Conservation (phyloP, 2,888 invertebrate genomes). For the Rhyacophila evoluta region DNA sequence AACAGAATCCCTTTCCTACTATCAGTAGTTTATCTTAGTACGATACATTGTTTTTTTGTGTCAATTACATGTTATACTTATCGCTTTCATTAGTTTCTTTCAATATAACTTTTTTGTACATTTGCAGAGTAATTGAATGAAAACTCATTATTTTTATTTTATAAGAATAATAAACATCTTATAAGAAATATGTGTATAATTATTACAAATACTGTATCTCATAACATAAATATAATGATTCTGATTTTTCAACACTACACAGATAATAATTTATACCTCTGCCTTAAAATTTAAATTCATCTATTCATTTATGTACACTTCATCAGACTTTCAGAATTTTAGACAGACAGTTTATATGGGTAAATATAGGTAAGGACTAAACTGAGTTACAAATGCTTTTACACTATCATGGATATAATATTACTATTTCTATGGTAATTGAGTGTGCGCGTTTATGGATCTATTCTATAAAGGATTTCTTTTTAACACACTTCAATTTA, state of each 20-base stretch:
- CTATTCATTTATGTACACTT: constrained; percentile 51
- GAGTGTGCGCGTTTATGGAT: constrained; percentile 35
- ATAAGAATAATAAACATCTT: constrained; percentile 49
- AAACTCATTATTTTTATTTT: constrained; percentile 35
- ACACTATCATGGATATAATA: constrained; percentile 5
- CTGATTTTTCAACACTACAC: constrained; percentile 53
- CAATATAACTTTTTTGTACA: background rate
- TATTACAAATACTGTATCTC: constrained; percentile 51
- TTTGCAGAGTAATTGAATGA: constrained; percentile 30
- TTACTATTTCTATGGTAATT: background rate
- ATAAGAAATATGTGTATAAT: constrained; percentile 50
- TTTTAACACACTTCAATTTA: constrained; percentile 32
- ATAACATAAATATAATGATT: constrained; percentile 50
- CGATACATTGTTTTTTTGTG: constrained; percentile 2
- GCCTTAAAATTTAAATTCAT: constrained; percentile 39
- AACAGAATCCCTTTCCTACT: constrained; percentile 94
- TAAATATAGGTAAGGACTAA: constrained; percentile 26
- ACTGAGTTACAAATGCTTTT: background rate
- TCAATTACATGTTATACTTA: background rate
- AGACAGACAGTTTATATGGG: constrained; percentile 31
- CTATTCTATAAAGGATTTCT: constrained; percentile 15
- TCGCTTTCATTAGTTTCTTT: background rate
- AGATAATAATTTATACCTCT: constrained; percentile 37
- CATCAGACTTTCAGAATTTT: constrained; percentile 50
- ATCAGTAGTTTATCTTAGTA: constrained; percentile 73